Conservation (phyloP, 2,113 vertebrate species). For the Microcebus griseorufus region DNA sequence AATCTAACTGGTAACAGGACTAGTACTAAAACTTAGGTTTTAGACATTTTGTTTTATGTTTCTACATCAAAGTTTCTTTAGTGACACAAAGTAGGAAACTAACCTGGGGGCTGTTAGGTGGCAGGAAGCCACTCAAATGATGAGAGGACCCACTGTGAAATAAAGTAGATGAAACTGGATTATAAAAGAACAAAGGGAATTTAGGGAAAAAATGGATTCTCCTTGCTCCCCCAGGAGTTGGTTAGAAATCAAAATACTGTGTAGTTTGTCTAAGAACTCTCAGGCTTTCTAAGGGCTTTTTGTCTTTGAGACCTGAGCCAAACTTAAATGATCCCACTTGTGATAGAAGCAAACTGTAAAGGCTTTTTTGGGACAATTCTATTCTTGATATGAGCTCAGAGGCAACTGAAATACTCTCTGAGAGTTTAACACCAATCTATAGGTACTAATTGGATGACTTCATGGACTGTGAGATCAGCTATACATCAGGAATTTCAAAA, state of each 20-base stretch:
- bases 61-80: neutral
- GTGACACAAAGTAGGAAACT: neutral
- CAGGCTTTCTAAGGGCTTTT: neutral
- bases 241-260: neutral
- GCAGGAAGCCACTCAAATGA: neutral
- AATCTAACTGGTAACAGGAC: neutral
- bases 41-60: neutral
- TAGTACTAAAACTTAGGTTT: neutral
- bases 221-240: neutral
- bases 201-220: neutral
- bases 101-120: neutral
- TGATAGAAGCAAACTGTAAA: neutral
- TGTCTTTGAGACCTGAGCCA: neutral
- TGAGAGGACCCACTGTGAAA: neutral
- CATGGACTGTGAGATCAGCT: neutral
- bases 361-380: neutral
- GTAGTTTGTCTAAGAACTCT: neutral
- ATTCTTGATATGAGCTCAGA: neutral
- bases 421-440: neutral
- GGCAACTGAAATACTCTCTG: neutral
- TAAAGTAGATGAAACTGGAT: neutral
- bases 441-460: neutral
- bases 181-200: neutral
- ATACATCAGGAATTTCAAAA: neutral
- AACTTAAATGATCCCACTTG: neutral